Conservation (phyloP, 1,140 invertebrate genomes). For the Ridgeia piscesae region DNA sequence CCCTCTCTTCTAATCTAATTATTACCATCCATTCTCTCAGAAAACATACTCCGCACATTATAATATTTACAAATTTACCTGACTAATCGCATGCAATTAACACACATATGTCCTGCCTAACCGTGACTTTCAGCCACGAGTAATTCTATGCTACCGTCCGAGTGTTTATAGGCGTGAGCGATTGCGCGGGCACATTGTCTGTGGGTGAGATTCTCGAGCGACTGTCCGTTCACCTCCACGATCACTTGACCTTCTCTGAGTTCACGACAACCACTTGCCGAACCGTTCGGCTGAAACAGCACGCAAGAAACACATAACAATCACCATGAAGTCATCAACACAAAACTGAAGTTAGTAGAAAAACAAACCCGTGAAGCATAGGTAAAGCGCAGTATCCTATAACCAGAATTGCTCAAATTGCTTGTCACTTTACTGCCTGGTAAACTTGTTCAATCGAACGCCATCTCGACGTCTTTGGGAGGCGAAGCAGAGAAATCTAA, state of each 20-base stretch:
- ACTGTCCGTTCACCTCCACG: slow-evolving; percentile 85
- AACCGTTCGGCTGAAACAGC: slow-evolving; percentile 81
- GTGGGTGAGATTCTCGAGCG: slow-evolving; percentile 67
- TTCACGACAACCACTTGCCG: slow-evolving; percentile 81
- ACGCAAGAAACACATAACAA: slow-evolving; percentile 21
- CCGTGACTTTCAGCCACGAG: not conserved
- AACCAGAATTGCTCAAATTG: too few relatives aligned
- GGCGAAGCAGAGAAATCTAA: too few relatives aligned
- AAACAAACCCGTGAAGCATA: too few relatives aligned
- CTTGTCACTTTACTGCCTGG: too few relatives aligned
- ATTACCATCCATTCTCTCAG: not conserved
- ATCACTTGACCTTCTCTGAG: slow-evolving; percentile 92
- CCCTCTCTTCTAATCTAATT: too few relatives aligned
- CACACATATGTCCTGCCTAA: not conserved
- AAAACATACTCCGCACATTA: not conserved
- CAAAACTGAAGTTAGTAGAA: too few relatives aligned
- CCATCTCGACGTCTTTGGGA: too few relatives aligned
- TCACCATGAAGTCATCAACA: too few relatives aligned
- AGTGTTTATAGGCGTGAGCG: slow-evolving; percentile 45
- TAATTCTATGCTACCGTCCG: not conserved
- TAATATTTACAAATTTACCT: not conserved
- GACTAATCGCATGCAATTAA: not conserved
- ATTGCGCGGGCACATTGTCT: slow-evolving; percentile 44
- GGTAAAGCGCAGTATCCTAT: too few relatives aligned
- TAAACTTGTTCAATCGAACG: too few relatives aligned